Evolutionary conservation across 2,797 vertebrate species (phyloP), one percentile per base, ranked within the genome.

Genomic region (Galago senegalensis): DNA sequence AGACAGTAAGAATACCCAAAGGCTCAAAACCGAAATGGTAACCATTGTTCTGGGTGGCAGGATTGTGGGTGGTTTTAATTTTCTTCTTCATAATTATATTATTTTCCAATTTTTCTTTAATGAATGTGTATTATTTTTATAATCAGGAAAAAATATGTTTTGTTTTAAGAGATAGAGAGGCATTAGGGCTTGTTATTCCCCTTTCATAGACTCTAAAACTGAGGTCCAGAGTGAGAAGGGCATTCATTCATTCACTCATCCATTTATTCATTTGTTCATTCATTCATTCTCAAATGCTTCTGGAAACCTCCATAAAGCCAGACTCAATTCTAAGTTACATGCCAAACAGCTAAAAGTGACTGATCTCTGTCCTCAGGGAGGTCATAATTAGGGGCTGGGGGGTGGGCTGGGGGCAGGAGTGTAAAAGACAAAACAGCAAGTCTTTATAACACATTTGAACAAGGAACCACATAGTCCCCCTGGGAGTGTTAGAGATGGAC

Each of bases 71-170:
- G 97, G 96, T 97, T 97, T 98, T 95, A 92, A 98, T 97, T 97
- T 96, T 97, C 94, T 93, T 89, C 96, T 90, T 93, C 73, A 31
- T 93, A 97, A 97, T 97, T 96, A 93, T 93, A 97, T 97, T 98
- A 98, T 97, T 97, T 96, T 96, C 91, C 93, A 96, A 92, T 97
- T 97, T 97, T 95, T 79, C 95, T 93, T 96, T 96, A 96, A 96
- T 97, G 96, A 97, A 94, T 97, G 75, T 89, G 91, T 83, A 96
- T 98, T 98, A 96, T 95, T 96, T 95, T 95, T 83, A 89, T 97
- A 94, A 94, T 93, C 63, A 82, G 93, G 70, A 94, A 97, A 97
- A 97, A 96, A 91, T 94, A 79, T 95, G 81, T 94, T 97, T 96
- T 97, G 87, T 94, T 96, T 93, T 75, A 85, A 92, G 91, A 83